Evolutionary conservation across 2,888 invertebrate genomes (phyloP).

Genomic region (Aporophyla lueneburgensis): DNA sequence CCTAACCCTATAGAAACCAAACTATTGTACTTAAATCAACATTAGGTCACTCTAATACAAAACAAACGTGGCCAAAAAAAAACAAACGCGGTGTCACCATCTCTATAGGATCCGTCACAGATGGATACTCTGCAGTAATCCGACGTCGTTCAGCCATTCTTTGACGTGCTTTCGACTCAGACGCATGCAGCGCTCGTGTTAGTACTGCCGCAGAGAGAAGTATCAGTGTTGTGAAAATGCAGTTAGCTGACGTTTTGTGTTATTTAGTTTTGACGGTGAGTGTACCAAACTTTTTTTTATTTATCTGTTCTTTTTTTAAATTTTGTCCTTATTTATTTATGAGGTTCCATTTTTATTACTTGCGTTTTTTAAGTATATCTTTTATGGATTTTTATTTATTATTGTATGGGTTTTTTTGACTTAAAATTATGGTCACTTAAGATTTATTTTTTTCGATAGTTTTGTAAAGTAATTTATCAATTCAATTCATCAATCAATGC

Average conservation of each 20-base stretch:
- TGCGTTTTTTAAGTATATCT: not conserved
- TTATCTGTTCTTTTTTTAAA: not conserved
- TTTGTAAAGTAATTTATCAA: not conserved
- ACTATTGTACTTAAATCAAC: not conserved
- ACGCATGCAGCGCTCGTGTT: constrained; percentile 68
- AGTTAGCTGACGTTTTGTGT: constrained; percentile 75
- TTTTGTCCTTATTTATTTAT: no score
- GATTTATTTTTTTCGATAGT: not conserved
- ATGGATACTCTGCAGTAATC: constrained; percentile 76
- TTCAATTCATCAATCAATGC: no score
- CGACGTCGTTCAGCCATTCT: constrained; percentile 67
- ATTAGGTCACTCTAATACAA: not conserved
- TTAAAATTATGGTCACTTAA: no score
- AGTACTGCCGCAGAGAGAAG: constrained; percentile 33
- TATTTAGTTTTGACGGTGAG: constrained; percentile 82
- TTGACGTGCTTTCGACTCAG: constrained; percentile 77
- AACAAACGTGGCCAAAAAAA: not conserved
- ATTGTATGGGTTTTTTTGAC: no score
- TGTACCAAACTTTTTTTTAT: constrained; percentile 42
- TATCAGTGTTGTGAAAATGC: constrained; percentile 78
- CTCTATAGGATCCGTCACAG: constrained; percentile 78
- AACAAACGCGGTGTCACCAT: constrained; percentile 68
- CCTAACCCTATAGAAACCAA: not conserved
- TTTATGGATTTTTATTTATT: no score
- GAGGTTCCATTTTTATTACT: no score